Evolutionary conservation across 2,113 vertebrate genomes (phyloP).

Genomic region (Salvator merianae): DNA sequence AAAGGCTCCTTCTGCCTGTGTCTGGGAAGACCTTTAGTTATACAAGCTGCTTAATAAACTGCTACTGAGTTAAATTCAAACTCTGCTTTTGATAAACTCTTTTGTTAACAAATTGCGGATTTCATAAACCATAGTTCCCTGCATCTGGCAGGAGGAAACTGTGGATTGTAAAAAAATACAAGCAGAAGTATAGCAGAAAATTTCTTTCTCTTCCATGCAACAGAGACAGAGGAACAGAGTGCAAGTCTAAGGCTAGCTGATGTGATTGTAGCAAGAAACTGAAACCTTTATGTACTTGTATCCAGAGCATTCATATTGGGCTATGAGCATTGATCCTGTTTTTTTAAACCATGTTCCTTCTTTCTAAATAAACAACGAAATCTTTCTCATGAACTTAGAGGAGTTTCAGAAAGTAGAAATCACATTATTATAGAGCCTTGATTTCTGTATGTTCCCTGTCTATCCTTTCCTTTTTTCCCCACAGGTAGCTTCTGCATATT

Average conservation of each 20-base stretch:
- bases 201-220: not conserved
- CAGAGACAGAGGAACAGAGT: not conserved
- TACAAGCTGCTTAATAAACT: too few species aligned
- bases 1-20: too few species aligned
- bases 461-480: not conserved
- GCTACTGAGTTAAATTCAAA: not conserved
- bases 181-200: not conserved
- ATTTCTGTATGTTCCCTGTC: not conserved
- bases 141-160: not conserved
- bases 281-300: not conserved
- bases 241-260: not conserved
- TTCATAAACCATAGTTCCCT: not conserved
- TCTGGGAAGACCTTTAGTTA: too few species aligned
- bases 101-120: not conserved
- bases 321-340: not conserved
- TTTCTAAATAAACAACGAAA: not conserved
- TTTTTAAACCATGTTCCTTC: not conserved
- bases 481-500: not conserved
- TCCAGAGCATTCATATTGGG: not conserved
- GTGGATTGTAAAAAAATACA: not conserved
- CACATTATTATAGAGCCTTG: not conserved
- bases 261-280: not conserved
- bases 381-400: not conserved
- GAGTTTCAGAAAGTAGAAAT: not conserved
- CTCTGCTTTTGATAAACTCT: not conserved